Evolutionary conservation across 2,797 vertebrate species (phyloP).

Genomic region (Sibirionetta formosa): DNA sequence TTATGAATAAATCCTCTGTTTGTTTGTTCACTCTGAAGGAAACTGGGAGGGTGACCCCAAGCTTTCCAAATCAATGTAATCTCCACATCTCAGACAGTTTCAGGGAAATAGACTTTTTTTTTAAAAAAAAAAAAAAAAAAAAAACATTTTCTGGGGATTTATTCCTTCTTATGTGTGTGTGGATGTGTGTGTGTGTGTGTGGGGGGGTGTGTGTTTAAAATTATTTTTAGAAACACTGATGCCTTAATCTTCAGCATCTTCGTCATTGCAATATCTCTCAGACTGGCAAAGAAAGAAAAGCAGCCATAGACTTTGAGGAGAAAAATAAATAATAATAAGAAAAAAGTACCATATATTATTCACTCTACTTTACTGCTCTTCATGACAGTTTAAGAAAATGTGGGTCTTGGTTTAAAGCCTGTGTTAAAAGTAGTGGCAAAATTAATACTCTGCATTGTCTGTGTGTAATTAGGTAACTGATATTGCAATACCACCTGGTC

Average conservation of each 20-base stretch:
- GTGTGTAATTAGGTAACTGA: background rate
- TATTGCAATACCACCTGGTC: background rate
- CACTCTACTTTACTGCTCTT: background rate
- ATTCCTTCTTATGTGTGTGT: background rate
- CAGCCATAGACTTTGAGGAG: background rate
- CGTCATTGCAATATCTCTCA: background rate
- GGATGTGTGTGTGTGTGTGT: too few relatives aligned
- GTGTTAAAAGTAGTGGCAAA: background rate
- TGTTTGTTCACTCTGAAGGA: slow-evolving; percentile 15
- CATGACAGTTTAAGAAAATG: background rate
- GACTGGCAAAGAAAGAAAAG: background rate
- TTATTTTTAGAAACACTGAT: background rate
- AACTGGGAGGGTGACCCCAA: background rate
- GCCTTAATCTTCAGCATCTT: background rate
- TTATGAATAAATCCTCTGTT: background rate
- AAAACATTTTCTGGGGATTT: background rate
- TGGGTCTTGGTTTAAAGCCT: background rate
- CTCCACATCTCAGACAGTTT: background rate
- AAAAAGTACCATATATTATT: background rate
- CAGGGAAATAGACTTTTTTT: background rate
- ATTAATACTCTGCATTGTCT: background rate
- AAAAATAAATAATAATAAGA: background rate
- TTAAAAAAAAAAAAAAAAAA: too few relatives aligned
- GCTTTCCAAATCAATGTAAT: background rate
- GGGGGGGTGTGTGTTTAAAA: background rate